Percentiles rank a stretch among this genome's conserved stretches.
phyloP scores from a whole-genome alignment of 2,888 invertebrate species.

The Scaptomyza tumidula region DNA sequence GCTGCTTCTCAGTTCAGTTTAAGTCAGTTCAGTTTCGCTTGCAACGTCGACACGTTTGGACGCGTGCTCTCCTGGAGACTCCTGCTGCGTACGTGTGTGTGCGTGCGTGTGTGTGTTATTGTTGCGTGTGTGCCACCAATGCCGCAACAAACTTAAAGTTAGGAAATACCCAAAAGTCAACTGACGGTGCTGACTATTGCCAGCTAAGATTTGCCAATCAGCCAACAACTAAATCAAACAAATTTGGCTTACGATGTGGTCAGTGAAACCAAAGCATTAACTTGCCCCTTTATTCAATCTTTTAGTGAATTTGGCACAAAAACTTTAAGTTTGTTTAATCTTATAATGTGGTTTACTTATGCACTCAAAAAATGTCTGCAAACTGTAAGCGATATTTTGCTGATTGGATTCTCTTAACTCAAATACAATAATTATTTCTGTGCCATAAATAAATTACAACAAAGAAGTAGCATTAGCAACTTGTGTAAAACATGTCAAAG shows the following conservation, averaged over 20 bases:
- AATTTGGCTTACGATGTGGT: not conserved
- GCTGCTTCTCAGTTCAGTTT: slow-evolving; percentile 49
- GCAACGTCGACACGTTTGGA: slow-evolving; percentile 54
- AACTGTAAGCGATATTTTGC: not conserved
- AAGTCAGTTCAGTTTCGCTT: slow-evolving; percentile 54
- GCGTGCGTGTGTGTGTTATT: slow-evolving; percentile 4
- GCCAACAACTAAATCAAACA: not conserved
- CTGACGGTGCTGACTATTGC: slow-evolving; percentile 12
- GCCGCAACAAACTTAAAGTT: slow-evolving; percentile 55
- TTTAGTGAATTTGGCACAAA: not conserved
- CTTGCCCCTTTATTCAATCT: not conserved
- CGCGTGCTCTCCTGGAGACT: slow-evolving; percentile 38
- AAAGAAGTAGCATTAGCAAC: slow-evolving; percentile 18
- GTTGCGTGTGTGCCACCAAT: slow-evolving; percentile 9
- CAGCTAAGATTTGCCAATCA: not conserved
- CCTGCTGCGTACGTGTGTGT: not conserved
- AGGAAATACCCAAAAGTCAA: slow-evolving; percentile 45
- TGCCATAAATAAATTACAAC: slow-evolving; percentile 30
- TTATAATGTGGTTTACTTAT: not conserved
- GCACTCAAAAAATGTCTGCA: not conserved
- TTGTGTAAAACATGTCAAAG: slow-evolving; percentile 33
- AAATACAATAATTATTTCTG: slow-evolving; percentile 46
- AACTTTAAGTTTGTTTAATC: not conserved
- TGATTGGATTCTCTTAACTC: slow-evolving; percentile 8
- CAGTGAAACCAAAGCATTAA: not conserved